Evolutionary conservation across 2,113 vertebrate species (phyloP).

Genomic region (Misgurnus mizolepis): DNA sequence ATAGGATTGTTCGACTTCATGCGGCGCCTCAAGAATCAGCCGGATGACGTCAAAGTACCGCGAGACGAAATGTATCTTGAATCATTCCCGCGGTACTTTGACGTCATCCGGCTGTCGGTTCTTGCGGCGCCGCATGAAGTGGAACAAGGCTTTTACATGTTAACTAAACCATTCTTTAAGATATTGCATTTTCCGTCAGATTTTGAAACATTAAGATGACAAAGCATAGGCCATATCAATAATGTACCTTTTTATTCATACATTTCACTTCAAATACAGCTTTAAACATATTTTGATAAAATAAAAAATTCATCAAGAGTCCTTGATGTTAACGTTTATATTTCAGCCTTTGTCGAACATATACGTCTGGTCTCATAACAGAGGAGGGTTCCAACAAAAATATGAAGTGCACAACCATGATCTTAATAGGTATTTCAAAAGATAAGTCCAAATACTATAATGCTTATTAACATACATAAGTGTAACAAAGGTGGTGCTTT

Average conservation of each 20-base stretch:
- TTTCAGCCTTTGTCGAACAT: conserved; percentile 5
- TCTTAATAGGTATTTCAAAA: conserved; percentile 25
- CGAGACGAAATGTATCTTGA: too few species aligned
- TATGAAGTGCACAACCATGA: conserved; percentile 35
- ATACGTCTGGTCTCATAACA: neutral
- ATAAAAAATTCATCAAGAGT: conserved; percentile 57
- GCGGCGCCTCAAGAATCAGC: too few species aligned
- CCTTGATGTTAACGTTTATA: conserved; percentile 24
- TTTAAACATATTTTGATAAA: conserved; percentile 60
- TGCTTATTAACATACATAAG: neutral
- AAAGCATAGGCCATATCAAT: neutral
- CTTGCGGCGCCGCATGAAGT: too few species aligned
- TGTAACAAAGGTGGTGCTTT: conserved; percentile 1
- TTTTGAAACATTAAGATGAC: neutral
- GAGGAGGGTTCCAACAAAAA: conserved; percentile 13
- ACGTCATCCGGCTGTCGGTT: too few species aligned
- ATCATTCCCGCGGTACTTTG: too few species aligned
- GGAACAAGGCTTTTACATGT: too few species aligned
- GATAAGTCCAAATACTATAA: conserved; percentile 18
- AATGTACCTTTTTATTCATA: conserved; percentile 52
- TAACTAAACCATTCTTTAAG: neutral
- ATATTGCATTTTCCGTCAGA: too few species aligned
- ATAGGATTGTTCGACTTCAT: too few species aligned
- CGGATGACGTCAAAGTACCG: too few species aligned
- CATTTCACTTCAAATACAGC: conserved; percentile 61